A percentile compares a stretch with the other conserved stretches of the same genome.
Conservation (phyloP, 2,797 vertebrate genomes). For the Phataginus tricuspis region DNA sequence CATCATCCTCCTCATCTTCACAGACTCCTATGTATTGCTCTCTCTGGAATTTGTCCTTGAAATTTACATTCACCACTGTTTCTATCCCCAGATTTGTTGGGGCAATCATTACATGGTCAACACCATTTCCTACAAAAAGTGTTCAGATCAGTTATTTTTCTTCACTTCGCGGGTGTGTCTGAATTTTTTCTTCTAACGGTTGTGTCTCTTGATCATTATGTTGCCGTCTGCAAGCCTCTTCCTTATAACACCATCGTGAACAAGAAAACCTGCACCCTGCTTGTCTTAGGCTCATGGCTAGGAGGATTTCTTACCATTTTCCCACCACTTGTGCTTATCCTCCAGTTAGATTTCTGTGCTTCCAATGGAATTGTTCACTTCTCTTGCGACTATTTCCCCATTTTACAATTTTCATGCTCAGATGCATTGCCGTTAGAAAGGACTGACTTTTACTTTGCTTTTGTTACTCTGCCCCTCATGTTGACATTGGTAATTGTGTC, state of each 20-base stretch:
- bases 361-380: conserved; percentile 61
- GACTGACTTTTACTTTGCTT: conserved; percentile 46
- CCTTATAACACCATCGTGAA: conserved; percentile 56
- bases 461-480: conserved; percentile 60
- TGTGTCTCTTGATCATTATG: conserved; percentile 53
- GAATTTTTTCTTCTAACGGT: conserved; percentile 67
- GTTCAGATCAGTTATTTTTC: conserved; percentile 64
- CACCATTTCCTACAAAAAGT: conserved; percentile 61
- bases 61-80: conserved; percentile 75
- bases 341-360: conserved; percentile 32
- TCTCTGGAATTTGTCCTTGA: conserved; percentile 78
- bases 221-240: conserved; percentile 41
- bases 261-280: not conserved
- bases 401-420: conserved; percentile 29
- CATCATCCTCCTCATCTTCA: conserved; percentile 67
- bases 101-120: conserved; percentile 50
- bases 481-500: conserved; percentile 60
- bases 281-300: conserved; percentile 30
- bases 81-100: conserved; percentile 70
- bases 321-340: not conserved
- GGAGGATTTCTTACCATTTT: conserved; percentile 29
- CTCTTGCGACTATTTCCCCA: conserved; percentile 64
- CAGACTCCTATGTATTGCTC: conserved; percentile 77
- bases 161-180: conserved; percentile 50
- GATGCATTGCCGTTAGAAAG: not conserved